Evolutionary conservation across 2,888 invertebrate genomes (phyloP).

Genomic region (Drosophila nigricruria): DNA sequence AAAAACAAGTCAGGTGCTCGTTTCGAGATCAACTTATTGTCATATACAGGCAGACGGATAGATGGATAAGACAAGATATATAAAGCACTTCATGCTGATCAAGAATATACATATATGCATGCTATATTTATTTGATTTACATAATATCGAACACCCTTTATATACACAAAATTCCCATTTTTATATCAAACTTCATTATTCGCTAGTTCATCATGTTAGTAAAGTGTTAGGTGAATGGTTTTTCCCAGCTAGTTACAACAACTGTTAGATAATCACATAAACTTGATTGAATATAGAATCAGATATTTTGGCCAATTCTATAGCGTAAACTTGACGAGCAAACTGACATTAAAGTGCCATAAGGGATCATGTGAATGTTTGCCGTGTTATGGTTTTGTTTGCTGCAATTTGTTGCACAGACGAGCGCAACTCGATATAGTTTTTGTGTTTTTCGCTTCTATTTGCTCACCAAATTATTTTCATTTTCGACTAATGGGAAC

Average conservation of each 20-base stretch:
- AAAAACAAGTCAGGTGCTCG: too few relatives aligned
- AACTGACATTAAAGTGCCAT: conserved; percentile 17
- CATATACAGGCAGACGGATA: too few relatives aligned
- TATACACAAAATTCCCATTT: not conserved
- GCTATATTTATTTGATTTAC: too few relatives aligned
- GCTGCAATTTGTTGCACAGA: conserved; percentile 11
- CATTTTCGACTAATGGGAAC: conserved; percentile 63
- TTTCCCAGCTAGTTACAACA: too few relatives aligned
- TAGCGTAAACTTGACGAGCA: not conserved
- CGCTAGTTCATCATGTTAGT: not conserved
- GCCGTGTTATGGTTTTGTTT: not conserved
- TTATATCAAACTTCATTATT: not conserved
- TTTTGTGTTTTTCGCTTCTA: conserved; percentile 16
- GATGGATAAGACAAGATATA: too few relatives aligned
- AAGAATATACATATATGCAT: too few relatives aligned
- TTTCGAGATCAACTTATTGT: too few relatives aligned
- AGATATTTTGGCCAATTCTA: not conserved
- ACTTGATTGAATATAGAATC: not conserved
- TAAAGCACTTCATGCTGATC: too few relatives aligned
- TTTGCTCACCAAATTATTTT: conserved; percentile 23
- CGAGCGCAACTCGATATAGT: conserved; percentile 5
- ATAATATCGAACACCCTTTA: not conserved
- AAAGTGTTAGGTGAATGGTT: not conserved
- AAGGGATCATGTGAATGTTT: conserved; percentile 38
- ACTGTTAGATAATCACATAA: not conserved